Evolutionary conservation across 2,113 vertebrate genomes (phyloP).

Genomic region (Brachirus orientalis): DNA sequence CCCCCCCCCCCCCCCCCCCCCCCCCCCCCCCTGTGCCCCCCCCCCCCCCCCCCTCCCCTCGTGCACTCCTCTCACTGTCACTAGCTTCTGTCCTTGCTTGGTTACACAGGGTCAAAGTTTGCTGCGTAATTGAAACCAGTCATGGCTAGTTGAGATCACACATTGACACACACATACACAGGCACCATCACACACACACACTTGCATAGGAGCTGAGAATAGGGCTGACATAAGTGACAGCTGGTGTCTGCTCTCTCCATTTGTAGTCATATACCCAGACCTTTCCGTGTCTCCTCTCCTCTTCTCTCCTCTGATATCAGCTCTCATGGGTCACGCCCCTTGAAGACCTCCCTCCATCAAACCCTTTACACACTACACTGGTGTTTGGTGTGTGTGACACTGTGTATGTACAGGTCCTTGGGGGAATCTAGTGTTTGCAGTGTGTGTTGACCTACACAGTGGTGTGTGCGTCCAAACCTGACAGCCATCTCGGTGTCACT

Average conservation of each 20-base stretch:
- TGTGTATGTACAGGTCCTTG: conserved; percentile 76
- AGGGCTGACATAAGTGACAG: conserved; percentile 83
- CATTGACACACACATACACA: conserved; percentile 35
- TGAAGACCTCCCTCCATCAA: conserved; percentile 39
- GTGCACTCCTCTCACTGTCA: conserved; percentile 27
- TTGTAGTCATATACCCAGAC: conserved; percentile 76
- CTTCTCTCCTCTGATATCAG: conserved; percentile 52
- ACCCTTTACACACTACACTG: conserved; percentile 55
- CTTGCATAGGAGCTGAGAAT: conserved; percentile 63
- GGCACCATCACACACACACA: conserved; percentile 26
- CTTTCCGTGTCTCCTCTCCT: conserved; percentile 44
- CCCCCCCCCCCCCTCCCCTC: neutral
- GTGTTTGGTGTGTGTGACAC: conserved; percentile 67
- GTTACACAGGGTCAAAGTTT: conserved; percentile 80
- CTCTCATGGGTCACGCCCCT: conserved; percentile 52
- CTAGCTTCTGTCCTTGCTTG: conserved; percentile 55
- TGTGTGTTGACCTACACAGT: conserved; percentile 76
- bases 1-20: neutral
- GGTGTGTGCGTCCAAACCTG: conserved; percentile 71
- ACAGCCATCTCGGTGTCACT: conserved; percentile 64
- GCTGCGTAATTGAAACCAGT: conserved; percentile 78
- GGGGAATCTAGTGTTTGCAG: conserved; percentile 75
- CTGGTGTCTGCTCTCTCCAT: conserved; percentile 81
- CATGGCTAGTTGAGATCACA: conserved; percentile 70
- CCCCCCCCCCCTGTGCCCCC: neutral